phyloP scores from a whole-genome alignment of 2,797 vertebrate genomes.

The Neomorphus geoffroyi region DNA sequence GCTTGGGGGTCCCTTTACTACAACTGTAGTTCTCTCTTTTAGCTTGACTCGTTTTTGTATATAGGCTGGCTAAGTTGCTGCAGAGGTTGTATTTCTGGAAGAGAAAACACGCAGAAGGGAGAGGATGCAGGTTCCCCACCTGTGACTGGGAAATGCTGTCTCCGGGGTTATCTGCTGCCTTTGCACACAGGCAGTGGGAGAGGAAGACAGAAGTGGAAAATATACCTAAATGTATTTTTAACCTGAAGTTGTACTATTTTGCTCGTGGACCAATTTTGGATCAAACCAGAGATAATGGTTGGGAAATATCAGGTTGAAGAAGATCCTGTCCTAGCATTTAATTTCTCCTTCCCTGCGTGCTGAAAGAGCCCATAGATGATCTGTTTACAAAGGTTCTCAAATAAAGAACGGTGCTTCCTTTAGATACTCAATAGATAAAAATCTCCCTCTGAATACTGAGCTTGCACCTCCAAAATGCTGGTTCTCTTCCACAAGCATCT shows the following conservation, averaged over 20 bases:
- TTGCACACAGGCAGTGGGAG: not conserved
- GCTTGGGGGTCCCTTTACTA: not conserved
- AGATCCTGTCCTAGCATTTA: not conserved
- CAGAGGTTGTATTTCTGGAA: not conserved
- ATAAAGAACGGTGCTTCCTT: not conserved
- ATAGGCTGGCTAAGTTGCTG: not conserved
- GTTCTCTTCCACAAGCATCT: not conserved
- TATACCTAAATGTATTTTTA: not conserved
- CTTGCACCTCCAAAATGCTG: not conserved
- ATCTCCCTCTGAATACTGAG: not conserved
- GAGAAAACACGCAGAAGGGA: not conserved
- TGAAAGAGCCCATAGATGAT: not conserved
- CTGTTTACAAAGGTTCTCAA: not conserved
- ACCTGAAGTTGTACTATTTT: not conserved
- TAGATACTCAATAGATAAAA: not conserved
- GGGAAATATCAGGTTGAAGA: not conserved
- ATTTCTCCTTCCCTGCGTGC: not conserved
- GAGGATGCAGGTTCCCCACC: rapidly evolving
- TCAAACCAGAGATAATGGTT: not conserved
- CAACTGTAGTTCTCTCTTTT: too few relatives aligned
- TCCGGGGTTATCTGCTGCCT: not conserved
- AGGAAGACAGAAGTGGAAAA: not conserved
- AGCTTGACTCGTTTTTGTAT: not conserved
- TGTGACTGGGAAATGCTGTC: not conserved
- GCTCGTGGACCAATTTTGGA: not conserved